These are phyloP conservation scores for Noctuana brunneofusca DNA, from an alignment of 2,888 invertebrate species.

Conservation along the genomic window DNA sequence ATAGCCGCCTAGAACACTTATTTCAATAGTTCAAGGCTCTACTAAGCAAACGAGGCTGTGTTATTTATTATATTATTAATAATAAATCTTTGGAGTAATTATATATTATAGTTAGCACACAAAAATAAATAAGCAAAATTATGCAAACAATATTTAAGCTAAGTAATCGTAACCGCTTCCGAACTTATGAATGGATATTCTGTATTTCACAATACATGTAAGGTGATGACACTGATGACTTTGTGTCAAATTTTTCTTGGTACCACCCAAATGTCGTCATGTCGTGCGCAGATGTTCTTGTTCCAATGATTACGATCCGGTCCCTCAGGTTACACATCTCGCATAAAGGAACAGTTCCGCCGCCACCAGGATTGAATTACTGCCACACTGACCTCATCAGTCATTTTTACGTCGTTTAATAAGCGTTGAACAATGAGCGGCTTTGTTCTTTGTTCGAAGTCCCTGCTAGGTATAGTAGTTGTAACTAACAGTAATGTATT, in stretches of 20 bases:
- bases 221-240: not conserved
- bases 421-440: constrained; percentile 47
- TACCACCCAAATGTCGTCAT: constrained; percentile 3
- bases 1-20: constrained; percentile 17
- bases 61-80: constrained; percentile 1
- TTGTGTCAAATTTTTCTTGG: not conserved
- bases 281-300: constrained; percentile 10
- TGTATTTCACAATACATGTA: not conserved
- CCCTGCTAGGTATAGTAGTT: constrained; percentile 28
- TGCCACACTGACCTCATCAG: constrained; percentile 63
- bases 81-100: constrained; percentile 9
- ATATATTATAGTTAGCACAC: not conserved
- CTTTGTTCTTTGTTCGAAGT: constrained; percentile 45
- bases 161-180: not conserved
- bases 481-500: constrained; percentile 37
- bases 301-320: constrained; percentile 16
- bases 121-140: too few species aligned
- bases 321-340: constrained; percentile 28
- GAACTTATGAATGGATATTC: not conserved
- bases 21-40: constrained; percentile 28
- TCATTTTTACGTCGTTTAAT: constrained; percentile 53
- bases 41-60: constrained; percentile 14
- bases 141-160: too few species aligned
- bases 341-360: constrained; percentile 45
- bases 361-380: constrained; percentile 57